phyloP scores from a whole-genome alignment of 2,888 invertebrate genomes.

The Drosophila mimetica region DNA sequence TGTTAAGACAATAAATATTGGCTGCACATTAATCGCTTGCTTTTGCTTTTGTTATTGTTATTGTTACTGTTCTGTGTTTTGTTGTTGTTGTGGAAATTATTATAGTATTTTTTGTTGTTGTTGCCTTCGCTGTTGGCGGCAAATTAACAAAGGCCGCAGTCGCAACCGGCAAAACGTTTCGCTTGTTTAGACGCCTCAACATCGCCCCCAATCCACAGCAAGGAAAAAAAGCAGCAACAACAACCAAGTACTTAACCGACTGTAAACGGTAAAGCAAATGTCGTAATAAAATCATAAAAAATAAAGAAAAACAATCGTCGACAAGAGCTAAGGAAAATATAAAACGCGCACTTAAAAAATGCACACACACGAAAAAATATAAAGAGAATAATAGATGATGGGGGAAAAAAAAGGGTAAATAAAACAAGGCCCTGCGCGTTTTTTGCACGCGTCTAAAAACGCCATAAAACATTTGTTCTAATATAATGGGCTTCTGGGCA shows the following conservation, averaged over 20 bases:
- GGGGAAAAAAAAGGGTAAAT: not conserved
- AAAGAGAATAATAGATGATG: too few relatives aligned
- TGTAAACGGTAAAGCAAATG: conserved; percentile 21
- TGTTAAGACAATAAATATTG: conserved; percentile 72
- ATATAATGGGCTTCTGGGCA: conserved; percentile 14
- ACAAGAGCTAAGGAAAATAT: not conserved
- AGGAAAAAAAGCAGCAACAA: not conserved
- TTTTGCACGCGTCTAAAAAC: conserved; percentile 15
- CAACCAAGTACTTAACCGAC: conserved; percentile 11
- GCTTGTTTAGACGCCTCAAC: conserved; percentile 27
- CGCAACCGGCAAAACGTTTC: conserved; percentile 37
- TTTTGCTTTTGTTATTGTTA: not conserved
- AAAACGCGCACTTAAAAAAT: conserved; percentile 7
- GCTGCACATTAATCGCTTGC: conserved; percentile 46
- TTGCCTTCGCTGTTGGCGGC: conserved; percentile 54
- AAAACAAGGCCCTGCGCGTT: not conserved
- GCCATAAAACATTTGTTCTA: conserved; percentile 9
- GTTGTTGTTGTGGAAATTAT: conserved; percentile 2
- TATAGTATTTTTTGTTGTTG: conserved; percentile 14
- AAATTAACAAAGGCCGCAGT: conserved; percentile 64
- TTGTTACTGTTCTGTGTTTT: not conserved
- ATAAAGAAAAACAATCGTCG: conserved; percentile 1
- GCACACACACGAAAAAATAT: not conserved
- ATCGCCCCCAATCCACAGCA: conserved; percentile 20
- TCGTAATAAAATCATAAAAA: conserved; percentile 16